Conservation (phyloP, 2,888 invertebrate species). For the Hyposoter didymator region DNA sequence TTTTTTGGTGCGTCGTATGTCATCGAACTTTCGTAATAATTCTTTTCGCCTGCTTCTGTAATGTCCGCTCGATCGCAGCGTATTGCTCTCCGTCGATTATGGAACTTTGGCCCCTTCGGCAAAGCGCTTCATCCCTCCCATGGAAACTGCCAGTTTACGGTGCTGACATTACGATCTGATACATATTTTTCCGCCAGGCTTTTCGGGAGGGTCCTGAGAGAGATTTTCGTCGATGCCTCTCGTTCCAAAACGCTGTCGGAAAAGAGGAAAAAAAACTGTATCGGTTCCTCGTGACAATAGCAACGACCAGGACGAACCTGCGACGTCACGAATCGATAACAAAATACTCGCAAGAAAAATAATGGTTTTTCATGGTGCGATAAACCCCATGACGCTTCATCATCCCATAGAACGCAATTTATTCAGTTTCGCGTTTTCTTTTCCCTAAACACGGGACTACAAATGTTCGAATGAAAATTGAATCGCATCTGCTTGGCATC, state of each 20-base stretch:
- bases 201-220: background rate
- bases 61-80: background rate
- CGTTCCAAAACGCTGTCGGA: background rate
- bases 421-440: background rate
- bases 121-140: background rate
- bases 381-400: background rate
- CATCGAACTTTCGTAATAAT: conserved; percentile 54
- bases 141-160: conserved; percentile 4
- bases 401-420: background rate
- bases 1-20: conserved; percentile 42
- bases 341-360: background rate
- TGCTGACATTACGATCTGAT: conserved; percentile 11
- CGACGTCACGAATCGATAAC: conserved; percentile 48
- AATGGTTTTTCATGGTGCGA: background rate
- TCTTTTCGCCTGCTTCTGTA: conserved; percentile 12
- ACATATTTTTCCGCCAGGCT: conserved; percentile 39
- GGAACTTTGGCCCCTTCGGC: conserved; percentile 11
- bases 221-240: conserved; percentile 10
- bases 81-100: conserved; percentile 10
- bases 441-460: background rate
- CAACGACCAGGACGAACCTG: conserved; percentile 1
- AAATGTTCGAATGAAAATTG: background rate
- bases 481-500: background rate
- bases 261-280: conserved; percentile 16
- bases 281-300: background rate